A percentile compares a stretch with the other conserved stretches of the same genome.
These are phyloP conservation scores for Heterocephalus glaber DNA, from an alignment of 2,113 vertebrate species.

Conservation along the genomic window DNA sequence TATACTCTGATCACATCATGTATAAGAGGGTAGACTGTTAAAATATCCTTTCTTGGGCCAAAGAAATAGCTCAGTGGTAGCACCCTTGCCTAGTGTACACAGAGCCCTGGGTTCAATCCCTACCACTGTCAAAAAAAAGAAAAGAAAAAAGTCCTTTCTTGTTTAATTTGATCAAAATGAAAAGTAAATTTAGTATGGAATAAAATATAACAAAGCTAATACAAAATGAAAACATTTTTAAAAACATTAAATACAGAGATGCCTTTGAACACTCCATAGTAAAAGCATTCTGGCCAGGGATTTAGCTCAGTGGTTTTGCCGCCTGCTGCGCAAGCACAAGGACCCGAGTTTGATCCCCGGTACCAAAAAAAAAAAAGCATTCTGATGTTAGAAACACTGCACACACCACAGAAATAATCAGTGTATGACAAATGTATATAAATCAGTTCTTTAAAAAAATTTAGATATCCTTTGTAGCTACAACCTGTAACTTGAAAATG, in stretches of 20 bases:
- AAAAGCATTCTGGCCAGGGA: too few relatives aligned
- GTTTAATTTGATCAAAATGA: slow-evolving; percentile 33
- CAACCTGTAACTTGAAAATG: neutral
- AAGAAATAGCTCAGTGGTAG: neutral
- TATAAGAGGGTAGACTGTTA: neutral
- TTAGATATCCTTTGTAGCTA: neutral
- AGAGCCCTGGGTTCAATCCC: neutral
- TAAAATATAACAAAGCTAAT: slow-evolving; percentile 10
- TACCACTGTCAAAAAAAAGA: too few relatives aligned
- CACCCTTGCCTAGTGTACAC: neutral
- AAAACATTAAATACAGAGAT: neutral
- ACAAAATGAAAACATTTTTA: slow-evolving; percentile 40
- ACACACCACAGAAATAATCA: slow-evolving; percentile 43
- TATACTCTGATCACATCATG: neutral
- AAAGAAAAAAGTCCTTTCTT: neutral
- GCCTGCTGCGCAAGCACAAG: too few relatives aligned
- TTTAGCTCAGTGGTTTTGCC: too few relatives aligned
- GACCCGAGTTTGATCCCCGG: too few relatives aligned
- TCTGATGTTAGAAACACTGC: neutral
- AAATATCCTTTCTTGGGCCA: slow-evolving; percentile 16
- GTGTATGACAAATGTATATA: neutral
- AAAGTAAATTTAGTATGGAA: neutral
- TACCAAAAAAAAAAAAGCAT: too few relatives aligned
- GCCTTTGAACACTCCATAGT: slow-evolving; percentile 17
- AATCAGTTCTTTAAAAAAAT: slow-evolving; percentile 16